Base-by-base conservation (phyloP, 92 coral and sea anemone species). In the Palythoa grandis region DNA sequence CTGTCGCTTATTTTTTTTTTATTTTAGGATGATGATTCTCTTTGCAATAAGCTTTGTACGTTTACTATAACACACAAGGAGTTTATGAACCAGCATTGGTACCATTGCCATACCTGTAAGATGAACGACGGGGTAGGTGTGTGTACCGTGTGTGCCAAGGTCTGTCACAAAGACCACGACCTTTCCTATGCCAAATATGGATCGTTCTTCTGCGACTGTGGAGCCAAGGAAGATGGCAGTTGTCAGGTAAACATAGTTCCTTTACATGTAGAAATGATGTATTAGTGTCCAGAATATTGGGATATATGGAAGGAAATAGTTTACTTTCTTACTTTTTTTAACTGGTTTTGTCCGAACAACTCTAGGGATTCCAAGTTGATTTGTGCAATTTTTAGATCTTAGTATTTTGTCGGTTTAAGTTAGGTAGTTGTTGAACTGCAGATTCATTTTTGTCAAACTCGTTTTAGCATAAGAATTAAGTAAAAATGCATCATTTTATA, bases 81-180 rank as follows among this genome's bases (percentile, higher is more conserved):
- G 91, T 96, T 96, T 82, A 95, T 95, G 94, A 96, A 95, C 89
- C 99, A 96, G 20, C 99, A 96, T 87, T 96, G 99, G 99, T 96
- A 96, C 74, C 99, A 96, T 82, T 96, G 99, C 69, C 99, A 96
- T 88, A 95, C 99, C 22, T 96, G 99, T 74, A 92, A 94, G 82
- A 96, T 96, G 99, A 96, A 96, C 37, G 99, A 96, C 70, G 99
- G 99, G 17, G 99, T 96, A 0, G 99, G 99, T 17, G 99, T 96
- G 89, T 96, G 99, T 43, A 96, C 99, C 15, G 84, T 95, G 67
- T 96, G 99, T 70, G 99, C 99, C 25, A 96, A 96, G 87, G 99
- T 96, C 48, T 96, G 99, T 87, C 99, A 96, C 78, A 96, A 96
- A 85, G 98, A 96, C 83, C 99, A 96, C 72, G 99, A 96, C 77